Evolutionary conservation across 2,797 vertebrate genomes (phyloP).

Genomic region (Acanthopagrus latus): DNA sequence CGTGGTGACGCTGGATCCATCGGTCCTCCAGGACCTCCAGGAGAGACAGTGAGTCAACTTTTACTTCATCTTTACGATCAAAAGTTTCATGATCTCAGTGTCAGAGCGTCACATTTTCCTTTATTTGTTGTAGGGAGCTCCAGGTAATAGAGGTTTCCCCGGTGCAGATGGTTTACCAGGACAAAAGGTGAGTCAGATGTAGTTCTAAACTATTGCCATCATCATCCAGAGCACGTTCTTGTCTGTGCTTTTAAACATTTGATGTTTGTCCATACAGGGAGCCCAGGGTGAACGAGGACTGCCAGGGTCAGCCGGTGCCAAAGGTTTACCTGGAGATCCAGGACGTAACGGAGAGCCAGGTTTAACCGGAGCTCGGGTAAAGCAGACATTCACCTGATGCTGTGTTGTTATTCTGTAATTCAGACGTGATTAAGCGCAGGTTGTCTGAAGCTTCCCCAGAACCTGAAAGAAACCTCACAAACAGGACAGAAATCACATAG

Average conservation of each 20-base stretch:
- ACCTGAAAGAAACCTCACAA: too few species aligned
- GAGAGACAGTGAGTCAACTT: constrained; percentile 90
- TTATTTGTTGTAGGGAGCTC: constrained; percentile 67
- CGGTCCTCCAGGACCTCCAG: constrained; percentile 87
- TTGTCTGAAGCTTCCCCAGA: too few species aligned
- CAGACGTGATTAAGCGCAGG: not conserved
- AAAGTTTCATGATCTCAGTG: not conserved
- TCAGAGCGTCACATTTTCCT: not conserved
- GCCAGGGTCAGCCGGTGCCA: constrained; percentile 87
- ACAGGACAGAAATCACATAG: too few species aligned
- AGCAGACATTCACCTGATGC: constrained; percentile 18
- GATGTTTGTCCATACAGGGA: constrained; percentile 83
- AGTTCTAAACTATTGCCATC: not conserved
- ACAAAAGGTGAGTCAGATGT: constrained; percentile 68
- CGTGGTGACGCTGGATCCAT: constrained; percentile 89
- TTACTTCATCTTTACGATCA: not conserved
- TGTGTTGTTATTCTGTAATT: not conserved
- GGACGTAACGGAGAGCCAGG: constrained; percentile 95
- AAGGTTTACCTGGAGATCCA: constrained; percentile 92
- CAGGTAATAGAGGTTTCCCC: constrained; percentile 83
- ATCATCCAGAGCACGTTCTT: not conserved
- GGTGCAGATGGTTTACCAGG: constrained; percentile 81
- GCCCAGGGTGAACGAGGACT: constrained; percentile 94
- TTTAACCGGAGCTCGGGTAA: constrained; percentile 96
- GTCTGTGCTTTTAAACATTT: constrained; percentile 9